Conservation (phyloP, 1,140 invertebrate species). For the Macrostomum lignano region DNA sequence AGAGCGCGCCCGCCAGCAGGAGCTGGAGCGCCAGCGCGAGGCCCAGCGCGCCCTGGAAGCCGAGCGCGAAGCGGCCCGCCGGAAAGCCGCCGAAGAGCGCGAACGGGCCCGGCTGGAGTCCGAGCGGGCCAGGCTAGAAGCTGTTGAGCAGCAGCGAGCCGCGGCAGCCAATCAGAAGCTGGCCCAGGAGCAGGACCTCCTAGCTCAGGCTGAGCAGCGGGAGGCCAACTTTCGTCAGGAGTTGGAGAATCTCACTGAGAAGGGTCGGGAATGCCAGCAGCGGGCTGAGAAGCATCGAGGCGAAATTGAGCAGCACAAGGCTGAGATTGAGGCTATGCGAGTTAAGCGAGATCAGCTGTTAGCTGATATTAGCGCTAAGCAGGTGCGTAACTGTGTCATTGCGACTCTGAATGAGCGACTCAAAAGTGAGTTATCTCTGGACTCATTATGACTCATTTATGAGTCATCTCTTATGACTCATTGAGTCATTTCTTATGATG, state of each 20-base stretch:
- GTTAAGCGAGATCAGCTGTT: not conserved
- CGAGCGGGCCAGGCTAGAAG: not conserved
- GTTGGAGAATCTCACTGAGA: constrained; percentile 33
- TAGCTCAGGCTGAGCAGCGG: not conserved
- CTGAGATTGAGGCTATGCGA: constrained; percentile 3
- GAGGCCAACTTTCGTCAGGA: constrained; percentile 9
- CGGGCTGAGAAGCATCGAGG: not conserved
- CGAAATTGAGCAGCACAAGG: not conserved
- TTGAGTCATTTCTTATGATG: no score
- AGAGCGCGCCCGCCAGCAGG: constrained; percentile 23
- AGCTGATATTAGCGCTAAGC: no score
- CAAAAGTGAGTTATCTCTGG: no score
- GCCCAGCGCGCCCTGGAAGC: constrained; percentile 48
- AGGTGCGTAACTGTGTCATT: not conserved
- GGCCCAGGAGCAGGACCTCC: not conserved
- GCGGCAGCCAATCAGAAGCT: not conserved
- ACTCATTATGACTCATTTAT: no score
- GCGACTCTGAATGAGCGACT: not conserved
- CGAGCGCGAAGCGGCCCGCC: constrained; percentile 30
- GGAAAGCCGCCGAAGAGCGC: constrained; percentile 35
- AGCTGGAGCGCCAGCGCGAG: constrained; percentile 43
- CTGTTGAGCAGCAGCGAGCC: not conserved
- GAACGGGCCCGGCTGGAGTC: constrained; percentile 34
- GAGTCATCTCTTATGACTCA: no score
- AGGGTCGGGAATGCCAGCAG: constrained; percentile 37